Percentiles rank a stretch among this genome's conserved stretches.
Conservation (phyloP, 1,140 invertebrate species). For the Spodoptera frugiperda region DNA sequence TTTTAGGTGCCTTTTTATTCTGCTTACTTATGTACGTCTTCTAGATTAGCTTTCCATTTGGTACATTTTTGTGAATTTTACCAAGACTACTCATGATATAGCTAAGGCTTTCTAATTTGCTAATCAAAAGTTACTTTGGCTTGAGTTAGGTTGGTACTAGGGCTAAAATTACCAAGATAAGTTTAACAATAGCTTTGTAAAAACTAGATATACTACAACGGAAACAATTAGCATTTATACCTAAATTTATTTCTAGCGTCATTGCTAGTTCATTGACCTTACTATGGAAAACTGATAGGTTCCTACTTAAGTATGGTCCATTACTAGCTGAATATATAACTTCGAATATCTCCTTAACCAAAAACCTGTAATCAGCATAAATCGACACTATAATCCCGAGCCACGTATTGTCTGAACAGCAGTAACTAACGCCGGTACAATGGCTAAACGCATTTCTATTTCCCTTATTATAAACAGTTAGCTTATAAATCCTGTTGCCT, state of each 20-base stretch:
- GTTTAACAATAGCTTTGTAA: neutral
- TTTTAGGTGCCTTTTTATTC: too few species aligned
- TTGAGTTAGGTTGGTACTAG: neutral
- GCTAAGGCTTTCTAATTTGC: neutral
- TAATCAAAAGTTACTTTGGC: neutral
- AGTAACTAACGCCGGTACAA: slow-evolving; percentile 15
- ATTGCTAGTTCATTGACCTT: too few species aligned
- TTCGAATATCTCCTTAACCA: neutral
- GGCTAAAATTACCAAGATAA: neutral
- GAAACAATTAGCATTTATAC: too few species aligned
- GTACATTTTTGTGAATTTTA: neutral
- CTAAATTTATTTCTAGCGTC: too few species aligned
- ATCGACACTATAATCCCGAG: neutral
- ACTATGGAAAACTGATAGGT: too few species aligned
- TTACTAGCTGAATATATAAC: neutral
- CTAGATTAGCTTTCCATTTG: neutral
- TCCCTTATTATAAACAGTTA: slow-evolving; percentile 36
- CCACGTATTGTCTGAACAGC: slow-evolving; percentile 4
- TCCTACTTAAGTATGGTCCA: too few species aligned
- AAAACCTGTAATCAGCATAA: slow-evolving; percentile 1
- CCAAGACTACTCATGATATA: too few species aligned
- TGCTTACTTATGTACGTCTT: neutral
- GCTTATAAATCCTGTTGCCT: slow-evolving; percentile 16
- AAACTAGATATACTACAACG: neutral
- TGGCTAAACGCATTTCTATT: slow-evolving; percentile 26